These are phyloP conservation scores for Synanthedon tipuliformis DNA, from an alignment of 2,888 invertebrate genomes.

Conservation along the genomic window DNA sequence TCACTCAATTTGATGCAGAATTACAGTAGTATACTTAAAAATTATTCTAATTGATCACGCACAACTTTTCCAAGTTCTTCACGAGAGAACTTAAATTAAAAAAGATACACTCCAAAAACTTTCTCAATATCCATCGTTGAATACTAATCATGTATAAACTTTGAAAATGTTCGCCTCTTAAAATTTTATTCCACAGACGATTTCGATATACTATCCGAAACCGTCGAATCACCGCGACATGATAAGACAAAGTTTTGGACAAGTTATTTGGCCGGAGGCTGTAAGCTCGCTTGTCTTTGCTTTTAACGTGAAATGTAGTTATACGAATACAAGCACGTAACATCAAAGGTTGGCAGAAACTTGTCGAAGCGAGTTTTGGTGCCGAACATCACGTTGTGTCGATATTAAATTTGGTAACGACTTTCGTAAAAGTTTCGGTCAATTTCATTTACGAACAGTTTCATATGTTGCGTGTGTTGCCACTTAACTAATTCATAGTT, in stretches of 20 bases:
- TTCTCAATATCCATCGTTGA: no score
- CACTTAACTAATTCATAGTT: no score
- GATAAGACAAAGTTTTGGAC: conserved; percentile 18
- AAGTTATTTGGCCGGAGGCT: conserved; percentile 23
- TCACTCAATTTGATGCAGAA: no score
- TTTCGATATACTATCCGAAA: neutral
- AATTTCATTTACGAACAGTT: neutral
- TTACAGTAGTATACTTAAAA: no score
- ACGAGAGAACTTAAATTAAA: no score
- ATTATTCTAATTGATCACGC: no score
- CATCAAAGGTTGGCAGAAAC: conserved; percentile 19
- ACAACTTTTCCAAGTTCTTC: no score
- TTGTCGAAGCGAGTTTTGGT: conserved; percentile 17
- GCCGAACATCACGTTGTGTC: conserved; percentile 4
- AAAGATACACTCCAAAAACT: no score
- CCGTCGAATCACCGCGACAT: neutral
- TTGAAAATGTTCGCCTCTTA: no score
- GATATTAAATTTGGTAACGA: conserved; percentile 25
- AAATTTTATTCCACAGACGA: no score
- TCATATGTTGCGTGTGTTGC: no score
- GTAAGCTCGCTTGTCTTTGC: conserved; percentile 23
- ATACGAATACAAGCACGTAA: conserved; percentile 16
- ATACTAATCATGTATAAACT: no score
- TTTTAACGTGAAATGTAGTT: conserved; percentile 31
- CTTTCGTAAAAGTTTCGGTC: neutral